phyloP scores from a whole-genome alignment of 2,797 vertebrate species.

The Pantherophis vulpinus region DNA sequence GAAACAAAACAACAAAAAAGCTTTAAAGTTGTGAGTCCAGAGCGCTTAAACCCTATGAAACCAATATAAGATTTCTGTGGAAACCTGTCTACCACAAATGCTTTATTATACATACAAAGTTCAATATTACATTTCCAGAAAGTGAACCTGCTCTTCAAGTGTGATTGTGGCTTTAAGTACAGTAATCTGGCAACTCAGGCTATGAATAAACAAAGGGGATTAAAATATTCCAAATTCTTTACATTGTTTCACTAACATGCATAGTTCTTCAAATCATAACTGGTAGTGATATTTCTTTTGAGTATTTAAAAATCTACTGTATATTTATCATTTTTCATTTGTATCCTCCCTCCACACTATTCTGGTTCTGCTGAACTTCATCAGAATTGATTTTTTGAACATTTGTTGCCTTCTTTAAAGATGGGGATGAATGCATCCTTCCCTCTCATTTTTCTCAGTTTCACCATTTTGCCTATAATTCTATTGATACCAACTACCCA shows the following conservation, averaged over 20 bases:
- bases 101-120: background rate
- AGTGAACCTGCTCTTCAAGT: background rate
- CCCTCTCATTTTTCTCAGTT: background rate
- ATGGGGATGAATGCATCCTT: background rate
- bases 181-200: background rate
- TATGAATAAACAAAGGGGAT: background rate
- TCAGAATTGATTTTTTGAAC: background rate
- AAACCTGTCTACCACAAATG: background rate
- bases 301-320: background rate
- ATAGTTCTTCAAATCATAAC: background rate
- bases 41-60: background rate
- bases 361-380: background rate
- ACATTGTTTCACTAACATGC: background rate
- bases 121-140: background rate
- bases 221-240: background rate
- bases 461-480: background rate
- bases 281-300: background rate
- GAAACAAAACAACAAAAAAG: background rate
- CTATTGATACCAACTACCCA: background rate
- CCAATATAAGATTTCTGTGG: background rate
- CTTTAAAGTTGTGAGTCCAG: background rate
- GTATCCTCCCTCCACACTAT: background rate
- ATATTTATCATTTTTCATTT: background rate
- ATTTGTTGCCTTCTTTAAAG: background rate
- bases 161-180: background rate